A percentile compares a stretch with the other conserved stretches of the same genome.
phyloP scores from a whole-genome alignment of 2,113 vertebrate genomes.

The Etheostoma spectabile region DNA sequence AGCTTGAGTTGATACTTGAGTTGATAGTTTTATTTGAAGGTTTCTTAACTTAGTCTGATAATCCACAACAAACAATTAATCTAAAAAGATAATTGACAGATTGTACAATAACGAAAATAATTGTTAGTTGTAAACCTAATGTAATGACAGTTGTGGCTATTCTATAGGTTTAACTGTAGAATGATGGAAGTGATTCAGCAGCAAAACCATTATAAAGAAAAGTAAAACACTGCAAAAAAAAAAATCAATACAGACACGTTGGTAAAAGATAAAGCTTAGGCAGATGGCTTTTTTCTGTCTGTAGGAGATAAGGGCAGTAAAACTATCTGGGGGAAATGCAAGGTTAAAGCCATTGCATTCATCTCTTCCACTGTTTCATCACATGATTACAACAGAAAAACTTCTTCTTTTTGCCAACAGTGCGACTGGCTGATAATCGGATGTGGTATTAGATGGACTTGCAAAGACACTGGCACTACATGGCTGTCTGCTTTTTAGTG shows the following conservation, averaged over 20 bases:
- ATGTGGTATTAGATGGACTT: background rate
- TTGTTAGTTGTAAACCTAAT: background rate
- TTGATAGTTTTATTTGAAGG: background rate
- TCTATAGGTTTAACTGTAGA: background rate
- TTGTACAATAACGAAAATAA: background rate
- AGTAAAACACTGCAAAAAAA: background rate
- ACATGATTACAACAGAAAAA: constrained; percentile 17
- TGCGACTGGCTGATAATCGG: background rate
- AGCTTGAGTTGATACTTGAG: too few species aligned
- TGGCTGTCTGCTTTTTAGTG: too few species aligned
- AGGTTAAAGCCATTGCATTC: background rate
- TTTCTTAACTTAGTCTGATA: background rate
- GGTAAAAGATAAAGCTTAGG: background rate
- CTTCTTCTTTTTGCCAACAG: constrained; percentile 21
- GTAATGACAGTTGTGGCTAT: background rate
- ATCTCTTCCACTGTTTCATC: background rate
- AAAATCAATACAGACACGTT: background rate
- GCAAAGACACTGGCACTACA: too few species aligned
- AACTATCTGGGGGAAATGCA: background rate
- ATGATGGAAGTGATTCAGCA: background rate
- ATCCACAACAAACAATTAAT: background rate
- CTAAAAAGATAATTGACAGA: background rate
- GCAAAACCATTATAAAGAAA: background rate
- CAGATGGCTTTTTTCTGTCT: background rate
- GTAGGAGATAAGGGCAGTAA: background rate